A percentile compares a stretch with the other conserved stretches of the same genome.
phyloP scores from a whole-genome alignment of 2,888 invertebrate species.

The Tenthredo livida region DNA sequence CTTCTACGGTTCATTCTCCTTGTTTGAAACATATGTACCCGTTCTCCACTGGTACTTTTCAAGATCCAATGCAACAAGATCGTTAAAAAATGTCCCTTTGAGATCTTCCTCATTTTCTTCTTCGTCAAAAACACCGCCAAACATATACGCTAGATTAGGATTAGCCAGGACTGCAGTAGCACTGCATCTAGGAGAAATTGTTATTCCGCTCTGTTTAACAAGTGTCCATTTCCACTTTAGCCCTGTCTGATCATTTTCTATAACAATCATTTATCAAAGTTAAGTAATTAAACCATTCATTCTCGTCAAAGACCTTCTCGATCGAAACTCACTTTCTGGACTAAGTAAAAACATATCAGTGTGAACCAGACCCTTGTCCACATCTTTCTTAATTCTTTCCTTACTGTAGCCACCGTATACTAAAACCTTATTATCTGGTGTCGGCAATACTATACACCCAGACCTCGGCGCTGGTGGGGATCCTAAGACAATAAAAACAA shows the following conservation, averaged over 20 bases:
- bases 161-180: slow-evolving; percentile 85
- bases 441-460: slow-evolving; percentile 87
- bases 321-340: slow-evolving; percentile 81
- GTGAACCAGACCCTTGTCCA: slow-evolving; percentile 86
- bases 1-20: slow-evolving; percentile 41
- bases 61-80: slow-evolving; percentile 88
- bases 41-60: slow-evolving; percentile 87
- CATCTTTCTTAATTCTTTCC: slow-evolving; percentile 86
- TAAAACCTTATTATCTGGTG: slow-evolving; percentile 83
- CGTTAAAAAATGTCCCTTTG: slow-evolving; percentile 89
- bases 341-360: slow-evolving; percentile 85
- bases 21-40: slow-evolving; percentile 72
- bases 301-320: slow-evolving; percentile 23
- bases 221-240: slow-evolving; percentile 86
- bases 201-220: slow-evolving; percentile 84
- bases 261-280: slow-evolving; percentile 14
- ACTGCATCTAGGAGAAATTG: slow-evolving; percentile 84
- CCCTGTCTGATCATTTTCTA: slow-evolving; percentile 82
- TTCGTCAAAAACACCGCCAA: slow-evolving; percentile 93
- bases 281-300: slow-evolving; percentile 28
- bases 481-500: slow-evolving; percentile 75
- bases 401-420: slow-evolving; percentile 90
- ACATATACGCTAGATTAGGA: slow-evolving; percentile 87
- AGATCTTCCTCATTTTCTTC: slow-evolving; percentile 92
- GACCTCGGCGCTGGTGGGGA: slow-evolving; percentile 88